Evolutionary conservation across 2,797 vertebrate species (phyloP).

Genomic region (Nasua narica): DNA sequence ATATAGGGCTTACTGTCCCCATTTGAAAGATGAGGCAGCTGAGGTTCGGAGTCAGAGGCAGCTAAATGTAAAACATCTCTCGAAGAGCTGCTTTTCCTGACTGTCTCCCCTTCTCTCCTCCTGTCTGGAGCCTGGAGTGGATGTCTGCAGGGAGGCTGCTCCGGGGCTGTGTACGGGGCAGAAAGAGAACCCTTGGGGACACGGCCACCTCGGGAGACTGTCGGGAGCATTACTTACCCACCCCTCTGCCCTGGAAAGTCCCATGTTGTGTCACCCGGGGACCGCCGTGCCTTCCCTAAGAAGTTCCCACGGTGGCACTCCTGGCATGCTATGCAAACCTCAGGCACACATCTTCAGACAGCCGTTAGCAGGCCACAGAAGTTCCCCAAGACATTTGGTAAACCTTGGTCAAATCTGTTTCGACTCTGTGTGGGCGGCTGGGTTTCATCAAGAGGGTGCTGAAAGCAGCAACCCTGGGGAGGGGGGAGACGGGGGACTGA

Average conservation of each 20-base stretch:
- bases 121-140: neutral
- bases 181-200: neutral
- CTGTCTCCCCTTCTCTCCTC: neutral
- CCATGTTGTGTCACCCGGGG: neutral
- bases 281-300: neutral
- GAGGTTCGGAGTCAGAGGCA: neutral
- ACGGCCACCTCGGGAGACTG: neutral
- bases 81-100: neutral
- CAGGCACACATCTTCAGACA: constrained; percentile 41
- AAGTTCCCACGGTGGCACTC: neutral
- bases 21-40: constrained; percentile 19
- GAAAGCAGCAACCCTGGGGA: neutral
- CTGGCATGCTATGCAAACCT: constrained; percentile 1
- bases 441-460: neutral
- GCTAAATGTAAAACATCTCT: neutral
- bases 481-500: neutral
- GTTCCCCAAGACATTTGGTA: constrained; percentile 29
- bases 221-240: neutral
- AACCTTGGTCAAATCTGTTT: constrained; percentile 40
- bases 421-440: constrained; percentile 33
- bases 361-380: constrained; percentile 21
- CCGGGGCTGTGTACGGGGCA: neutral
- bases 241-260: constrained; percentile 21
- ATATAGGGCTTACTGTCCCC: neutral
- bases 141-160: neutral